Conservation (phyloP, 1,140 invertebrate genomes). For the Lordiphosa collinella region DNA sequence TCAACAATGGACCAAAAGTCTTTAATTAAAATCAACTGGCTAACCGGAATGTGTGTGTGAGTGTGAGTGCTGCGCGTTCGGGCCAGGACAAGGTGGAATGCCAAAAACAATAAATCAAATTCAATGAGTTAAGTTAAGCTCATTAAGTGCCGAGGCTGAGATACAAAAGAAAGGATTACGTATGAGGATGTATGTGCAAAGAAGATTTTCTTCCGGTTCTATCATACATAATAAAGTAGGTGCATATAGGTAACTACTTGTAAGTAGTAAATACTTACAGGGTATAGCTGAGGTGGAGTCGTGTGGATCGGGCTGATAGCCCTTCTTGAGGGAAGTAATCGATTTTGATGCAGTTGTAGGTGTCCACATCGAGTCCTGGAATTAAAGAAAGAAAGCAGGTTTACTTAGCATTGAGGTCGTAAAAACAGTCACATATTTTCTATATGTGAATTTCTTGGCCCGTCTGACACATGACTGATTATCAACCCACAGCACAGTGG, state of each 20-base stretch:
- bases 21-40: constrained; percentile 18
- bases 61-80: no score
- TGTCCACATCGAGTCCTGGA: constrained; percentile 63
- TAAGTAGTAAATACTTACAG: constrained; percentile 86
- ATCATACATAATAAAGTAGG: background rate
- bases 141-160: no score
- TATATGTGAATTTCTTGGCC: no score
- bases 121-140: no score
- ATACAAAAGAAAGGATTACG: background rate
- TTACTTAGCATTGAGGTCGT: no score
- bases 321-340: constrained; percentile 92
- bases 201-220: background rate
- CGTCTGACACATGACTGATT: no score
- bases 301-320: constrained; percentile 90
- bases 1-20: constrained; percentile 6
- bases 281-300: constrained; percentile 94
- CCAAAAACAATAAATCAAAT: no score
- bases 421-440: no score
- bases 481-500: no score
- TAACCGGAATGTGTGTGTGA: no score
- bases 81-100: no score
- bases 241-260: background rate
- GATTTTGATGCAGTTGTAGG: constrained; percentile 87
- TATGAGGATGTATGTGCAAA: constrained; percentile 8
- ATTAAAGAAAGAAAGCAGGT: background rate